These are phyloP conservation scores for Dinocampus coccinellae DNA, from an alignment of 2,888 invertebrate species.

Conservation along the genomic window DNA sequence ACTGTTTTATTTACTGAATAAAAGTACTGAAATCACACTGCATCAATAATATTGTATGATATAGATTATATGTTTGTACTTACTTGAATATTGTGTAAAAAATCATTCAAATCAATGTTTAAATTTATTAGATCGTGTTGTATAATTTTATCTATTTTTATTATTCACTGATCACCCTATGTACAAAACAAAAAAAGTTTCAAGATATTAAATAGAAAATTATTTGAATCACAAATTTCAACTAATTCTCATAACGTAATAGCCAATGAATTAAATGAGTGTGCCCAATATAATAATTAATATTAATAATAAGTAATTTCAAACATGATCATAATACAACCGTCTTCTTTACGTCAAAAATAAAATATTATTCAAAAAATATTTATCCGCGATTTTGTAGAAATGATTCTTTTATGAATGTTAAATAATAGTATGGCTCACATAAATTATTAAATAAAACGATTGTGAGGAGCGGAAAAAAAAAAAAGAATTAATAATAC, in stretches of 20 bases:
- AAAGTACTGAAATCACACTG: no score
- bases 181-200: constrained; percentile 21
- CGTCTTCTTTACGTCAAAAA: background rate
- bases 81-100: no score
- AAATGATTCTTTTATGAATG: background rate
- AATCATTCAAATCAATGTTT: no score
- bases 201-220: constrained; percentile 4
- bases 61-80: no score
- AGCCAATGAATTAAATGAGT: no score
- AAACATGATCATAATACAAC: no score
- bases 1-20: no score
- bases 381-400: no score
- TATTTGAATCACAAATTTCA: background rate
- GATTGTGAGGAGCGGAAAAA: background rate
- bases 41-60: no score
- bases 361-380: background rate
- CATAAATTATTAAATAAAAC: background rate
- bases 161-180: constrained; percentile 36
- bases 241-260: no score
- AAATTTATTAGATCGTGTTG: no score
- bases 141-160: background rate
- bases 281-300: no score
- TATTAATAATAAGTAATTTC: background rate
- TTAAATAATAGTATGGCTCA: constrained; percentile 19
- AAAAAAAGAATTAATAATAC: background rate